Evolutionary conservation across 1,140 invertebrate species (phyloP), one percentile per base, ranked within the genome.

Genomic region (Drosophila busckii): DNA sequence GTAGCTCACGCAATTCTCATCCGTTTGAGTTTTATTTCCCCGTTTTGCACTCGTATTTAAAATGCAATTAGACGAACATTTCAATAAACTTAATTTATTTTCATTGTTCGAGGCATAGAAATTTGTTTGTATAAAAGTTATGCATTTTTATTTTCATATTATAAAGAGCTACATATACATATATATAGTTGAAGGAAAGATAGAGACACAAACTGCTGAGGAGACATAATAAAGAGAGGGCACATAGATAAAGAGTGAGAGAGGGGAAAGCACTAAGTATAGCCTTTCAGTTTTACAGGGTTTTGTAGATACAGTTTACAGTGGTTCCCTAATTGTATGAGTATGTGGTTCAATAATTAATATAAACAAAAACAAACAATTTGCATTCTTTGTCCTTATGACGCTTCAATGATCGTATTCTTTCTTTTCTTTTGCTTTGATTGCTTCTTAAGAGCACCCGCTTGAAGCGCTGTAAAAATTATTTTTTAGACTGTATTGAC

Each of bases 401-500:
- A 60, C 56, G 56, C 61, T 59, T 55, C 61, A 53, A 48, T 40
- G 63, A 59, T 44, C n/a, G n/a, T n/a, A n/a, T 54, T 54, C 54
- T 20, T 35, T 20, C 22, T 44, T 31, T 16, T 52, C n/a, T n/a
- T n/a, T n/a, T n/a, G n/a, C n/a, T n/a, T n/a, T n/a, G n/a, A n/a
- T n/a, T n/a, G n/a, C n/a, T n/a, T n/a, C n/a, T n/a, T n/a, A n/a
- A n/a, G 49, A 65, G 71, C 73, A 82, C 73, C 70, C 61, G 61
- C 31, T 26, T 65, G 56, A 70, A 70, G 61, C 66, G 54, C 55
- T 75, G 37, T 54, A 45, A 68, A 69, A 75, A 76, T 64, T n/a
- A n/a, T n/a, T 49, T 67, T 82, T 65, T 53, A 78, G 60, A 85
- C 68, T 85, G 83, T 65, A 65, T 75, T 84, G 84, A 86, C 84